Evolutionary conservation across 1,140 invertebrate genomes (phyloP).

Genomic region (Megathymus violae): DNA sequence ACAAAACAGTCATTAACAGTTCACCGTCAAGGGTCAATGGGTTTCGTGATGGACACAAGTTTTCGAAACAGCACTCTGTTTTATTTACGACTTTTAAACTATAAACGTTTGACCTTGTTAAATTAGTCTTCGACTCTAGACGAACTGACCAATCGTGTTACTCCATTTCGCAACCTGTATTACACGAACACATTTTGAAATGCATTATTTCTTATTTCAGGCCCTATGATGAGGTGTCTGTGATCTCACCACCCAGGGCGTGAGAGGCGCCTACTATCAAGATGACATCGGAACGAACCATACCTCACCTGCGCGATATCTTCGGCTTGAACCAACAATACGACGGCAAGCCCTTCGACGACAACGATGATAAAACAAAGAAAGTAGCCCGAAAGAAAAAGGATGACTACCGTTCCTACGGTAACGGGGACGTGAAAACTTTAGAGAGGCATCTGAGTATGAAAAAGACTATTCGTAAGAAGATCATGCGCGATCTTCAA

Average conservation of each 20-base stretch:
- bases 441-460: conserved; percentile 92
- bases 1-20: not conserved
- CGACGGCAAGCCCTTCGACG: conserved; percentile 65
- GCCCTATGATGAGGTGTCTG: conserved; percentile 70
- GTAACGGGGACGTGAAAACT: conserved; percentile 89
- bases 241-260: conserved; percentile 58
- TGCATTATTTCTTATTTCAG: conserved; percentile 62
- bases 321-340: conserved; percentile 85
- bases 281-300: conserved; percentile 86
- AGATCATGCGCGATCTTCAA: conserved; percentile 92
- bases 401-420: conserved; percentile 86
- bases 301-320: conserved; percentile 88
- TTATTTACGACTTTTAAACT: conserved; percentile 3
- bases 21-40: not conserved
- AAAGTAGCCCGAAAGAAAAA: conserved; percentile 85
- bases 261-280: conserved; percentile 52
- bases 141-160: not conserved
- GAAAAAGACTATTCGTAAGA: conserved; percentile 94
- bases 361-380: conserved; percentile 84
- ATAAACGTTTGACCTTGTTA: not conserved
- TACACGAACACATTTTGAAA: conserved; percentile 22
- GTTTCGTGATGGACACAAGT: not conserved
- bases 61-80: not conserved
- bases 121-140: not conserved
- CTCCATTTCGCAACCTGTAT: not conserved